phyloP scores from a whole-genome alignment of 2,888 invertebrate species.

The Tipula helvola region DNA sequence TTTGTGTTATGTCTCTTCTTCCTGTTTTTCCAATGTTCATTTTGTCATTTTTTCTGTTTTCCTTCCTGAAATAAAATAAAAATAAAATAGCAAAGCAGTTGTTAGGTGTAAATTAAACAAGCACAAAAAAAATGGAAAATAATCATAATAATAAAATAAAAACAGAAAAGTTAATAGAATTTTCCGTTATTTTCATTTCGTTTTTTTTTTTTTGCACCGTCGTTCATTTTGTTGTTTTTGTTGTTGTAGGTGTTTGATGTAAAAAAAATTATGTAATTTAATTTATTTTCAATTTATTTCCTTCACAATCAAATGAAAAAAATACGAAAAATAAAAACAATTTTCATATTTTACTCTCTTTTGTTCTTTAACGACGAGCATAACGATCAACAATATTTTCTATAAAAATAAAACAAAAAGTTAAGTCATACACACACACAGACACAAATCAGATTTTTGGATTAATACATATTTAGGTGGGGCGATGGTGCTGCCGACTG shows the following conservation, averaged over 20 bases:
- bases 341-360: neutral
- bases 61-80: neutral
- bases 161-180: neutral
- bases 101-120: neutral
- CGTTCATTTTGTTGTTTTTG: neutral
- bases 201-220: neutral
- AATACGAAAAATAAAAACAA: neutral
- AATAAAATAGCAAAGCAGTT: neutral
- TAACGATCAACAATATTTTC: neutral
- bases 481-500: neutral
- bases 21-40: neutral
- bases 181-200: neutral
- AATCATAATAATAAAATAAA: neutral
- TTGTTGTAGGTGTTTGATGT: neutral
- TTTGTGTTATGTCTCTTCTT: neutral
- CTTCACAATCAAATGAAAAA: neutral
- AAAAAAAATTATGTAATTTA: neutral
- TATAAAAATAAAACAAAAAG: neutral
- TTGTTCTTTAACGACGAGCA: neutral
- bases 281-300: neutral
- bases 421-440: neutral
- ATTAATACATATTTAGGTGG: neutral
- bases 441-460: neutral
- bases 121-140: neutral
- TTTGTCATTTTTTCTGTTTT: neutral